phyloP scores from a whole-genome alignment of 2,797 vertebrate genomes.

The Pseudocheirus occidentalis region DNA sequence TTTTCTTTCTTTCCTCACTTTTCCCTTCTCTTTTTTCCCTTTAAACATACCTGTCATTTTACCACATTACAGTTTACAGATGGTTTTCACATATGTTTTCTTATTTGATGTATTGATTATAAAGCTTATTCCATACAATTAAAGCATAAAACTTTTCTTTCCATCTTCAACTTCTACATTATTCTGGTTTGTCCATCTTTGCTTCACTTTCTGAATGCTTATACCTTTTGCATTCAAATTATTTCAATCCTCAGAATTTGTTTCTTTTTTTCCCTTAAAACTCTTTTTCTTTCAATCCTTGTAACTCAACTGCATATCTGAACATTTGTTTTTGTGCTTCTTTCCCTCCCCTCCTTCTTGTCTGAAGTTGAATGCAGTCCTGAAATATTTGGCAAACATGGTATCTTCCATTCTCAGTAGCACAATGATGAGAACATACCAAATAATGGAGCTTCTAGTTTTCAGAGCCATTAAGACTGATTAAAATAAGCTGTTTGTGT shows the following conservation, averaged over 20 bases:
- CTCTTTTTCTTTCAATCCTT: background rate
- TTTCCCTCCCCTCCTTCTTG: slow-evolving; percentile 59
- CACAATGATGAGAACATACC: slow-evolving; percentile 75
- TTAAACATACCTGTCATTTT: background rate
- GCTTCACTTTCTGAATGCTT: slow-evolving; percentile 56
- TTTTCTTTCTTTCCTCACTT: background rate
- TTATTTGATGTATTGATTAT: background rate
- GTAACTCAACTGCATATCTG: slow-evolving; percentile 31
- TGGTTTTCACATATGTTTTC: background rate
- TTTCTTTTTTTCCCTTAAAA: slow-evolving; percentile 48
- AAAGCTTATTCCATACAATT: background rate
- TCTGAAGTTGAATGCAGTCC: slow-evolving; percentile 48
- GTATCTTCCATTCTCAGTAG: slow-evolving; percentile 80
- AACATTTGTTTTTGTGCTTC: slow-evolving; percentile 40
- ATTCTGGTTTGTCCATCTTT: slow-evolving; percentile 63
- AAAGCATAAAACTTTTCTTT: slow-evolving; percentile 52
- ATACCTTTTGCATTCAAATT: slow-evolving; percentile 29
- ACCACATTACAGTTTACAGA: background rate
- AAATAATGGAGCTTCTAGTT: slow-evolving; percentile 73
- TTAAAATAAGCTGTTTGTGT: slow-evolving; percentile 79
- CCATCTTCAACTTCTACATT: background rate
- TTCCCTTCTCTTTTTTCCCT: background rate
- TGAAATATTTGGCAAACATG: slow-evolving; percentile 75
- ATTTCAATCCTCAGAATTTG: slow-evolving; percentile 40
- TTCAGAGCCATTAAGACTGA: slow-evolving; percentile 75